Evolutionary conservation across 2,888 invertebrate species (phyloP), one percentile per base, ranked within the genome.

Genomic region (Xestoiulus laeticollis): DNA sequence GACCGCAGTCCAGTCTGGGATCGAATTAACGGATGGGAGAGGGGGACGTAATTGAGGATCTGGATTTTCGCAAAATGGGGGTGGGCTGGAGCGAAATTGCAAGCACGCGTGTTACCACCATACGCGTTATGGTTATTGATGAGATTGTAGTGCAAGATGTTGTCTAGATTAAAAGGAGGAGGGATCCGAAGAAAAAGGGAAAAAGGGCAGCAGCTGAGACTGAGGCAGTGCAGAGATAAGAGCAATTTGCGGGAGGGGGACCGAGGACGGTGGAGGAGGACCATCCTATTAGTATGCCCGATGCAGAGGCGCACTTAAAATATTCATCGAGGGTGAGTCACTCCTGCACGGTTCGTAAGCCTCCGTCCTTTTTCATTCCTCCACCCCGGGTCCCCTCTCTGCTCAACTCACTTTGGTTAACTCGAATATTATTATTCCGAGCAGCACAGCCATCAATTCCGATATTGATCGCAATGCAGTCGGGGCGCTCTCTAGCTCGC

Each of bases 391-490:
- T 78, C 78, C 78, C 38, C 38, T 8, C 78, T 30, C 78, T 78
- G 78, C 78, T 78, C 78, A 14, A 30, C 78, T 78, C 78, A 78
- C 78, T 78, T 30, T 30, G 78, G 78, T 78, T 78, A 78, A 78
- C 78, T 78, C 78, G 78, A 78, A 30, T 78, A 78, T 78, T 78
- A 78, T 78, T 78, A 78, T 78, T 78, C 78, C 78, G 78, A 30
- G 78, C 78, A 30, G 78, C 78, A 85, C 85, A 38, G 33, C 44
- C 85, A 85, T 85, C 85, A 85, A 85, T 85, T 85, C 85, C 85
- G 85, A 85, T 85, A 85, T 85, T 85, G 85, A 85, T 85, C 85
- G 85, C 43, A 19, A n/a, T 33, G 85, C 85, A 43, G 43, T 44
- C 43, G 44, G 19, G 38, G 38, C n/a, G 59, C 30, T 12, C 48